Conservation (phyloP, 2,797 vertebrate species). For the Pantherophis vulpinus region DNA sequence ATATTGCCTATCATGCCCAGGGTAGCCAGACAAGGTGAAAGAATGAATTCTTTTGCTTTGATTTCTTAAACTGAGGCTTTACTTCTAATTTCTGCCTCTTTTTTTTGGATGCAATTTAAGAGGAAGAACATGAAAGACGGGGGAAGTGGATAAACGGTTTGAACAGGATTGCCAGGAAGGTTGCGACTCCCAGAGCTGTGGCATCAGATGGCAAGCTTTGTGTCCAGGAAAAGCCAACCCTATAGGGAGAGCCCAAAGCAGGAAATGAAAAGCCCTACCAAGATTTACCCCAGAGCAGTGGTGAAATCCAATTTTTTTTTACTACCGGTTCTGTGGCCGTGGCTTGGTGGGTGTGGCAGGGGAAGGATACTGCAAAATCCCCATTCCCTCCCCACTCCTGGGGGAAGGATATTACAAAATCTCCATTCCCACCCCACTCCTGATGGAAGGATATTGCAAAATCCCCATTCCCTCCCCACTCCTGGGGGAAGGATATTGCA, state of each 20-base stretch:
- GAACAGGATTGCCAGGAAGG: slow-evolving; percentile 67
- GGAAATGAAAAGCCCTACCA: neutral
- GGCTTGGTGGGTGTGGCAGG: too few species aligned
- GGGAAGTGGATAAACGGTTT: slow-evolving; percentile 61
- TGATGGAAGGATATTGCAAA: too few species aligned
- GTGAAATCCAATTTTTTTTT: too few species aligned
- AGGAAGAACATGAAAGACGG: slow-evolving; percentile 77
- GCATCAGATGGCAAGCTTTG: slow-evolving; percentile 54
- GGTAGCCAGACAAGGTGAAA: slow-evolving; percentile 63
- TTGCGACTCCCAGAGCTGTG: slow-evolving; percentile 32
- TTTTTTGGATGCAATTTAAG: slow-evolving; percentile 77
- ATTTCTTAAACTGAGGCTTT: slow-evolving; percentile 73
- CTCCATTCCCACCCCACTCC: too few species aligned
- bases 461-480: too few species aligned
- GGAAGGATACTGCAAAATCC: too few species aligned
- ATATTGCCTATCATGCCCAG: slow-evolving; percentile 66
- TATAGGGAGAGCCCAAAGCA: neutral
- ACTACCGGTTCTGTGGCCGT: too few species aligned
- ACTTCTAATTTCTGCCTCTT: slow-evolving; percentile 75
- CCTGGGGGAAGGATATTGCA: too few species aligned
- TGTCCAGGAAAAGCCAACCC: neutral
- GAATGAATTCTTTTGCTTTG: slow-evolving; percentile 71
- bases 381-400: too few species aligned
- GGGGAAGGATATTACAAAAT: too few species aligned
- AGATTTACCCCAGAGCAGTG: neutral